Evolutionary conservation across 2,797 vertebrate species (phyloP).

Genomic region (Limnodromus scolopaceus): DNA sequence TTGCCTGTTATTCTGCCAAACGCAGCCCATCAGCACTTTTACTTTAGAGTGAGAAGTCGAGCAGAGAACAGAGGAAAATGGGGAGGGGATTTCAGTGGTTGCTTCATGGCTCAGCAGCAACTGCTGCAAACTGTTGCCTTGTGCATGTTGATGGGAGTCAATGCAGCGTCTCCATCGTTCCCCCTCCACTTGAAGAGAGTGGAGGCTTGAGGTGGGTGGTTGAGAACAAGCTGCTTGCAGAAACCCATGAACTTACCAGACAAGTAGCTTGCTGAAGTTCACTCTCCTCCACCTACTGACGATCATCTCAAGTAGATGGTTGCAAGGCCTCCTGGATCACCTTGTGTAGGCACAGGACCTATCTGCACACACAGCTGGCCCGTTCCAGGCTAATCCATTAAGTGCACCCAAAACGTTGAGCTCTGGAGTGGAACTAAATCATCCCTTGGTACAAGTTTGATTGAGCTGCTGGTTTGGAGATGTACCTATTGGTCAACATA

Average conservation of each 20-base stretch:
- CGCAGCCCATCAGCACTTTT: not conserved
- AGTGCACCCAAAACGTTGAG: accelerated
- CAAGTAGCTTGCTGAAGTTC: not conserved
- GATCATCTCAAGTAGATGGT: not conserved
- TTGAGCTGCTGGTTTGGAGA: not conserved
- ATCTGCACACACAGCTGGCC: accelerated
- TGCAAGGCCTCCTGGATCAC: not conserved
- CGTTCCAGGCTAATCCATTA: not conserved
- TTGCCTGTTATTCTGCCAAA: not conserved
- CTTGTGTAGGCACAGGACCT: not conserved
- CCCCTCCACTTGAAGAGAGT: not conserved
- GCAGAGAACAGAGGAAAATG: not conserved
- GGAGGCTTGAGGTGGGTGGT: not conserved
- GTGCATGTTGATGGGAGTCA: accelerated
- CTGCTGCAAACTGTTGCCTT: not conserved
- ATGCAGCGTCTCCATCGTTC: not conserved
- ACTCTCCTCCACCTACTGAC: not conserved
- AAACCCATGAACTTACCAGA: not conserved
- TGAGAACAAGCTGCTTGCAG: not conserved
- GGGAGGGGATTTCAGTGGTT: not conserved
- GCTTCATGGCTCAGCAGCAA: not conserved
- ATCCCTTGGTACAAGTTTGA: not conserved
- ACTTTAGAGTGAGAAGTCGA: not conserved
- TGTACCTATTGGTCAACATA: not conserved
- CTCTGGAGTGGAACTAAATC: not conserved